Conservation (phyloP, 2,113 vertebrate species). For the Ranitomeya imitator region DNA sequence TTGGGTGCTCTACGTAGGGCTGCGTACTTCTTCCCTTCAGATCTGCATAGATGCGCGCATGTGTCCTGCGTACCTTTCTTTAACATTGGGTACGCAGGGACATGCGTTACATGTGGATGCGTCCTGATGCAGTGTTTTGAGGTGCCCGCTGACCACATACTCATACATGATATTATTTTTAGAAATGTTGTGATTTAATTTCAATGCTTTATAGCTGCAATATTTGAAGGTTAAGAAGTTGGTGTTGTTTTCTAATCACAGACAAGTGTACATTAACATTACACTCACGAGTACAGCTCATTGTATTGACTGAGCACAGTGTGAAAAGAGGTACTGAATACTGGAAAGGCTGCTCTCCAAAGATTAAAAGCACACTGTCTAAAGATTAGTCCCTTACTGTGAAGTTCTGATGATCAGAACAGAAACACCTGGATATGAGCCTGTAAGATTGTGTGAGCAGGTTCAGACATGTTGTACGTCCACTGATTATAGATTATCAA, state of each 20-base stretch:
- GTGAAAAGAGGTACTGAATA: slow-evolving; percentile 42
- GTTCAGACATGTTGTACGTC: slow-evolving; percentile 42
- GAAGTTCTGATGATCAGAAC: slow-evolving; percentile 32
- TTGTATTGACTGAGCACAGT: slow-evolving; percentile 46
- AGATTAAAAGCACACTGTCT: slow-evolving; percentile 53
- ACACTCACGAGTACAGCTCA: slow-evolving; percentile 37
- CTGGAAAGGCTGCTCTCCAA: slow-evolving; percentile 30
- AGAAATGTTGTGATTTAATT: background rate
- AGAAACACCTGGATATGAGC: slow-evolving; percentile 47
- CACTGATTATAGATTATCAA: slow-evolving; percentile 40
- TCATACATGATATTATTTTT: background rate
- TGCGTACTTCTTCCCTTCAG: no score
- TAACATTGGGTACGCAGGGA: no score
- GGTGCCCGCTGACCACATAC: background rate
- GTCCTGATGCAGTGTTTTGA: no score
- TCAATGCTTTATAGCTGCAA: background rate
- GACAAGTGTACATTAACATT: slow-evolving; percentile 42
- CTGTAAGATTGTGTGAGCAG: slow-evolving; percentile 27
- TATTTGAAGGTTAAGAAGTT: background rate
- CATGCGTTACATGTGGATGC: no score
- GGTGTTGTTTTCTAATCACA: slow-evolving; percentile 14
- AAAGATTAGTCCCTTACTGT: slow-evolving; percentile 36
- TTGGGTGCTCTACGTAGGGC: no score
- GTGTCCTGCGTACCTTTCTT: no score
- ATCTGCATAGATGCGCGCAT: no score